Evolutionary conservation across 2,113 vertebrate species (phyloP), one percentile per base, ranked within the genome.

Genomic region (Forbesichthys papilliferus): DNA sequence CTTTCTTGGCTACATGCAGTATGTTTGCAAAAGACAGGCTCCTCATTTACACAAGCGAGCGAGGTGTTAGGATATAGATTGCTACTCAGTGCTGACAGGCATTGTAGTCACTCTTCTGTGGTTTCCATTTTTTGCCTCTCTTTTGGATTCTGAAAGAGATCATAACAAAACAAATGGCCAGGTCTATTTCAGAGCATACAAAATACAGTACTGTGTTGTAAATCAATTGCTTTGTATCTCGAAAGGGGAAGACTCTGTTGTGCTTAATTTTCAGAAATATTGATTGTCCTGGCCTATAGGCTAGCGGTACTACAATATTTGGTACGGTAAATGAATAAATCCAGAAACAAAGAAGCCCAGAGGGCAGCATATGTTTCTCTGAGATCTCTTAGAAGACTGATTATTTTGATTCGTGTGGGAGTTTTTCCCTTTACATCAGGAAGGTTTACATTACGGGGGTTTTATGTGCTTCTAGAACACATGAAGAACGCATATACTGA

Each of bases 151-250:
- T 1, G 20, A 61, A 73, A 65, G 51, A 56, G 49, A 65, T 71
- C 66, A 56, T 11, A 82, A 77, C 74, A 84, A 83, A 83, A 77
- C 68, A 75, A 71, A 69, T 48, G 53, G 14, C 34, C 20, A 33
- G 18, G 70, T 87, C 65, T 77, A 78, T 71, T 83, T 60, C 27
- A 42, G 33, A 59, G 63, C 63, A 73, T 67, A 48, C 76, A 78
- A 79, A 73, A 64, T 68, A 58, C 68, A 51, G 18, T 33, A 58
- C 58, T 74, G 69, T 73, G 14, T 59, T 4, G 61, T 74, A 54
- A 54, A 48, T 1, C 20, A 51, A 27, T 69, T 73, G 14, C 14
- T n/a, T 75, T 78, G 20, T 5, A 20, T 33, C 20, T 8, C 42
- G 20, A 64, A 51, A 8, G 42, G 36, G 27, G 60, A 27, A 27